These are phyloP conservation scores for Herpetotheres cachinnans DNA, from an alignment of 2,113 vertebrate species.

Conservation along the genomic window DNA sequence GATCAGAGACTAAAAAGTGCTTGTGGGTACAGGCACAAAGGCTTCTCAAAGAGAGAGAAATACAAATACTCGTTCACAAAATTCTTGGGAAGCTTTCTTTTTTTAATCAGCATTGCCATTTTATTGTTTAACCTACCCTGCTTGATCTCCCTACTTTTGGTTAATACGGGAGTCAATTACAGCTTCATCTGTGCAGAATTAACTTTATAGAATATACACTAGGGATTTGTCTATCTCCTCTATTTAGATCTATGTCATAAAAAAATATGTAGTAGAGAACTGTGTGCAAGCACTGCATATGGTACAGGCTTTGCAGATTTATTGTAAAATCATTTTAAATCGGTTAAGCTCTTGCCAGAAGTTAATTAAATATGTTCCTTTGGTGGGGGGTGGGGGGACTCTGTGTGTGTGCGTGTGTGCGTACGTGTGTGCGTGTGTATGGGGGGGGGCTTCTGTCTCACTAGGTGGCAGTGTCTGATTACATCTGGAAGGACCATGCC, in stretches of 20 bases:
- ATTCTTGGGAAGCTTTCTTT: conserved; percentile 9
- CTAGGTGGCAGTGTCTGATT: conserved; percentile 92
- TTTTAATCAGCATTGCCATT: conserved; percentile 61
- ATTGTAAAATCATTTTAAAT: conserved; percentile 72
- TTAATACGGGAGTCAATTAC: conserved; percentile 76
- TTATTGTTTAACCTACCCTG: conserved; percentile 61
- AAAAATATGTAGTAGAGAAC: conserved; percentile 55
- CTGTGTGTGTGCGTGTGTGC: neutral
- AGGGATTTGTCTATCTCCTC: conserved; percentile 73
- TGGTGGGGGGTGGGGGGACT: conserved; percentile 4
- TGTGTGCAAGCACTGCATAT: conserved; percentile 52
- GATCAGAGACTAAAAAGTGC: neutral
- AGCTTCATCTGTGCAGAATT: conserved; percentile 79
- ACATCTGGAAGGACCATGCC: conserved; percentile 80
- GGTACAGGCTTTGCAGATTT: conserved; percentile 67
- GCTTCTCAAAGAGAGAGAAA: conserved; percentile 25
- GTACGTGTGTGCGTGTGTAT: too few relatives aligned
- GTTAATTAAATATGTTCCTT: conserved; percentile 73
- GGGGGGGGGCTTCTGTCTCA: conserved; percentile 62
- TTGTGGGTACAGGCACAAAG: neutral
- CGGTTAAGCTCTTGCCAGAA: conserved; percentile 65
- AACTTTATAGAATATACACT: conserved; percentile 75
- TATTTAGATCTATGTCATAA: conserved; percentile 74
- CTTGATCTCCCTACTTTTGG: conserved; percentile 71
- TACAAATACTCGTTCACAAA: conserved; percentile 22